A percentile compares a stretch with the other conserved stretches of the same genome.
phyloP scores from a whole-genome alignment of 2,888 invertebrate species.

The Drosophila phalerata region DNA sequence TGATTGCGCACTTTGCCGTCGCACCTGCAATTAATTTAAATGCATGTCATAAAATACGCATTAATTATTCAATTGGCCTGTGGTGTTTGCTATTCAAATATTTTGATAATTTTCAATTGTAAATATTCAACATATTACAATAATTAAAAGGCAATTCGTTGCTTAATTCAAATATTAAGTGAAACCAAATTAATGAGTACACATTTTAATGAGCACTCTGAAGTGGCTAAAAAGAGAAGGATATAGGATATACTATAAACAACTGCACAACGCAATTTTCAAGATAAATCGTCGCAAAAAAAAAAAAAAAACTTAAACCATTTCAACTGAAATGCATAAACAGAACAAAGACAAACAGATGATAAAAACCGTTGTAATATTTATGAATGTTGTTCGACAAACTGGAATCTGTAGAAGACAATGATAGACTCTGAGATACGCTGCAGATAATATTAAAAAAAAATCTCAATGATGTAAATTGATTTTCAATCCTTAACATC shows the following conservation, averaged over 20 bases:
- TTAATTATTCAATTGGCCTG: slow-evolving; percentile 55
- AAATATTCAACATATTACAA: slow-evolving; percentile 17
- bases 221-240: not conserved
- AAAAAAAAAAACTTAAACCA: not conserved
- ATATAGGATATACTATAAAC: not conserved
- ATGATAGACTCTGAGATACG: not conserved
- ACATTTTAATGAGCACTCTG: not conserved
- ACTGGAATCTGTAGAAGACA: not conserved
- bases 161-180: slow-evolving; percentile 13
- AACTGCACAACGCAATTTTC: slow-evolving; percentile 1
- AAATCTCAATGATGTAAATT: too few relatives aligned
- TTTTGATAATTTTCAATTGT: slow-evolving; percentile 28
- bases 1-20: slow-evolving; percentile 61
- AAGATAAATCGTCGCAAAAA: not conserved
- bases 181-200: slow-evolving; percentile 17
- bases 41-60: slow-evolving; percentile 56
- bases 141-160: slow-evolving; percentile 18
- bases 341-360: slow-evolving; percentile 13
- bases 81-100: slow-evolving; percentile 14
- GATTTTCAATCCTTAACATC: too few relatives aligned
- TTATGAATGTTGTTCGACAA: slow-evolving; percentile 7
- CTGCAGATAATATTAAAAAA: not conserved
- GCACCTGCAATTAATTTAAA: slow-evolving; percentile 63
- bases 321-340: slow-evolving; percentile 7
- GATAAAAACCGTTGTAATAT: slow-evolving; percentile 12